Evolutionary conservation across 2,113 vertebrate genomes (phyloP).

Genomic region (Narcine bancroftii): DNA sequence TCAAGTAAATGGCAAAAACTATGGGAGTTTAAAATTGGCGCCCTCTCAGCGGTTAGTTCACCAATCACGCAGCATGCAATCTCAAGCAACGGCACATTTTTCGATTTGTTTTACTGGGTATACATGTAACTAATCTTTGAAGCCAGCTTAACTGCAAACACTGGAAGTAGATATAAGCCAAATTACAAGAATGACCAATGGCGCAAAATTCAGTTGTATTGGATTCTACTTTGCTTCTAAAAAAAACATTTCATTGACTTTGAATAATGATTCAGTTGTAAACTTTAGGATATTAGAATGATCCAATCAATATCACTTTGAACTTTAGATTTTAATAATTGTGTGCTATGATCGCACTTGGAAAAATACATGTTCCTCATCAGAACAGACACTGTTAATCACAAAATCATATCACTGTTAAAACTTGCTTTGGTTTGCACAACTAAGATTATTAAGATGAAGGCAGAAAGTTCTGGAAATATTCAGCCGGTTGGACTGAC

Average conservation of each 20-base stretch:
- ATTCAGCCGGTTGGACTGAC: too few species aligned
- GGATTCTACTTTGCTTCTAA: too few species aligned
- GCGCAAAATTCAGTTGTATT: too few species aligned
- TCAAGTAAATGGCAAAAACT: too few species aligned
- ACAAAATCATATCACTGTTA: not conserved
- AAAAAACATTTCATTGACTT: not conserved
- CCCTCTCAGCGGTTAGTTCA: too few species aligned
- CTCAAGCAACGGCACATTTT: too few species aligned
- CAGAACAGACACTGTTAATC: not conserved
- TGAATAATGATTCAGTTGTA: not conserved
- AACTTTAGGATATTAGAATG: not conserved
- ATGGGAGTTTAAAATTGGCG: too few species aligned
- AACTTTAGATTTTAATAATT: not conserved
- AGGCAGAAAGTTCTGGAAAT: too few species aligned
- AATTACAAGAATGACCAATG: not conserved
- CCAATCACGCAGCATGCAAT: too few species aligned
- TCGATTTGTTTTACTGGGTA: not conserved
- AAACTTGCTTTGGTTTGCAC: not conserved
- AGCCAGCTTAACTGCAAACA: not conserved
- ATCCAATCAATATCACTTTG: not conserved
- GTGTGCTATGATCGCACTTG: not conserved
- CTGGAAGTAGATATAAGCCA: not conserved
- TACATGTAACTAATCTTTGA: not conserved
- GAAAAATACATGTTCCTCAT: not conserved
- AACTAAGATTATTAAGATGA: too few species aligned